Conservation (phyloP, 2,888 invertebrate species). For the Pyrrhia umbra region DNA sequence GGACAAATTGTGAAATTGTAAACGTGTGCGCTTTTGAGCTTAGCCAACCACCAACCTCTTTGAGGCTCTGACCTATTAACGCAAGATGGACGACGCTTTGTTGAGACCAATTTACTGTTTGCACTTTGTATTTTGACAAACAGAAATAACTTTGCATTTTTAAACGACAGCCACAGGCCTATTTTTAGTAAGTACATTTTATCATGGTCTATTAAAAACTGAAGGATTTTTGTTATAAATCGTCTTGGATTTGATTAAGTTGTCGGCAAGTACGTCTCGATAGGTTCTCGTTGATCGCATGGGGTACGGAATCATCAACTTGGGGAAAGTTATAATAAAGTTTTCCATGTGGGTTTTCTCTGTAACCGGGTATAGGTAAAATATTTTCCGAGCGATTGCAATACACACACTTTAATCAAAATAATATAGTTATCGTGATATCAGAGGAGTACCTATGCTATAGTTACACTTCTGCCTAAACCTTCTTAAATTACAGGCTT, state of each 20-base stretch:
- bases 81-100: conserved; percentile 55
- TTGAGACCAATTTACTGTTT: conserved; percentile 29
- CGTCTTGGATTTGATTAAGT: no score
- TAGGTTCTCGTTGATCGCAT: background rate
- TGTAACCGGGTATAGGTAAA: background rate
- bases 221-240: no score
- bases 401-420: no score
- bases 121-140: conserved; percentile 9
- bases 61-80: conserved; percentile 62
- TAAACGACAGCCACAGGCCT: background rate
- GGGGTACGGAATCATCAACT: background rate
- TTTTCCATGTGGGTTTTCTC: background rate
- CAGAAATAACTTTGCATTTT: conserved; percentile 14
- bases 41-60: conserved; percentile 62
- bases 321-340: background rate
- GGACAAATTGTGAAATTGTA: conserved; percentile 90
- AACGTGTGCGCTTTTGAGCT: conserved; percentile 65
- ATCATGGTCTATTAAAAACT: background rate
- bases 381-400: no score
- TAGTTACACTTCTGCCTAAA: no score
- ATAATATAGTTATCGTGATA: no score
- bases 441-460: no score
- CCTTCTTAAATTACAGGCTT: no score
- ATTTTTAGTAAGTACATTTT: background rate
- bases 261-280: no score